A percentile compares a stretch with the other conserved stretches of the same genome.
Evolutionary conservation across 1,140 invertebrate species (phyloP).

Genomic region (Chironomus tepperi): DNA sequence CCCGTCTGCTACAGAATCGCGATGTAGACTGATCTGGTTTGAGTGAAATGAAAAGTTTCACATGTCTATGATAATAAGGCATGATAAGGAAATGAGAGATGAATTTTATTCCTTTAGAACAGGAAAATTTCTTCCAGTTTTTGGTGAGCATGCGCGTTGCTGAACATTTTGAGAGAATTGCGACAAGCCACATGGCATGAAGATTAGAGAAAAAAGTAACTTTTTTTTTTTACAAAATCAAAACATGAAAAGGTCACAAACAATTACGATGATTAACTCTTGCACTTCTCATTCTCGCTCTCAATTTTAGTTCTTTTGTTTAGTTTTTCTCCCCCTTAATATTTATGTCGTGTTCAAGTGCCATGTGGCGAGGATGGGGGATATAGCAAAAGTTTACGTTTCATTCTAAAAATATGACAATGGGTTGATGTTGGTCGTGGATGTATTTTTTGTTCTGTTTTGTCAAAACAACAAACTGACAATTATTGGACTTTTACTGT

Average conservation of each 20-base stretch:
- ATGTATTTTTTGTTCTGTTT: no score
- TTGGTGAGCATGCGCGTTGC: neutral
- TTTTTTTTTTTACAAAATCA: neutral
- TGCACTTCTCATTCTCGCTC: neutral
- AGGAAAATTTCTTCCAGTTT: neutral
- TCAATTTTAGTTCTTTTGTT: neutral
- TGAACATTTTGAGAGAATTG: neutral
- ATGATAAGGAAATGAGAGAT: neutral
- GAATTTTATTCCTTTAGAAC: neutral
- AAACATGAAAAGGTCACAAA: slow-evolving; percentile 4
- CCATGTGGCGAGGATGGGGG: neutral
- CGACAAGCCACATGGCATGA: neutral
- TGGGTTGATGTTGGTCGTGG: neutral
- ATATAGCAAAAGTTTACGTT: no score
- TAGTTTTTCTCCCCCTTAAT: neutral
- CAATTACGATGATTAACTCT: slow-evolving; percentile 13
- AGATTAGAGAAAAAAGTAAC: no score
- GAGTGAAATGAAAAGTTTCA: neutral
- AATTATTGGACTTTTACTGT: neutral
- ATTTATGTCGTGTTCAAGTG: neutral
- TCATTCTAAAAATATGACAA: neutral
- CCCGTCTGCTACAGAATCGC: slow-evolving; percentile 3
- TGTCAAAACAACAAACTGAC: neutral
- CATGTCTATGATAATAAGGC: neutral
- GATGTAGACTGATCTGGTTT: neutral